Percentiles rank a stretch among this genome's conserved stretches.
These are phyloP conservation scores for Chrysina gloriosa DNA, from an alignment of 2,888 invertebrate species.

Conservation along the genomic window DNA sequence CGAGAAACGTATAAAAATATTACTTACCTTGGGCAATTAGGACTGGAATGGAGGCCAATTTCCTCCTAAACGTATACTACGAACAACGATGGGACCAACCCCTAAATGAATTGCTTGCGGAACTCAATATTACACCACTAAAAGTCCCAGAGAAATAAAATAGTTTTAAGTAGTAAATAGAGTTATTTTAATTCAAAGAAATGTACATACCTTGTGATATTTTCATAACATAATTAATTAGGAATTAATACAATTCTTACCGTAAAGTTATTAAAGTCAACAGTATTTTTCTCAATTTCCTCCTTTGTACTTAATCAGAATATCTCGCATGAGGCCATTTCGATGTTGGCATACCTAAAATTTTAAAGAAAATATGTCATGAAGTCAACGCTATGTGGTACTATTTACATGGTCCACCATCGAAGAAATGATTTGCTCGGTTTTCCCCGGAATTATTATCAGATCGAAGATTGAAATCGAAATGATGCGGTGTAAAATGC, in stretches of 20 bases:
- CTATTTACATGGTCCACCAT: background rate
- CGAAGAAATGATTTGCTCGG: background rate
- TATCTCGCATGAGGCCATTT: conserved; percentile 20
- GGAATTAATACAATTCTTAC: background rate
- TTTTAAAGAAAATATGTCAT: background rate
- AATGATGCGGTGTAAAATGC: background rate
- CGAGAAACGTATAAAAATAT: conserved; percentile 79
- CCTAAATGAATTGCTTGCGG: conserved; percentile 80
- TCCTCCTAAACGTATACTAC: conserved; percentile 89
- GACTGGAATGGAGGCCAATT: conserved; percentile 80
- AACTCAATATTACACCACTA: conserved; percentile 80
- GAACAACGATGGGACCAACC: conserved; percentile 95
- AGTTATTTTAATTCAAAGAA: background rate
- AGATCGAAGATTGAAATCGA: conserved; percentile 6
- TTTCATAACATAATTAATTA: background rate
- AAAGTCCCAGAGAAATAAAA: conserved; percentile 50
- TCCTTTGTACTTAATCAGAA: conserved; percentile 7
- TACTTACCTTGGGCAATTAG: conserved; percentile 89
- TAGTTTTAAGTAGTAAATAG: background rate
- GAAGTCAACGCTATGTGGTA: no score
- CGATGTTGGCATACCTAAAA: conserved; percentile 9
- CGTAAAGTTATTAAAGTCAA: conserved; percentile 7
- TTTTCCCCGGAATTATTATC: background rate
- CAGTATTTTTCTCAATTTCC: background rate
- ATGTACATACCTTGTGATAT: conserved; percentile 19